A percentile compares a stretch with the other conserved stretches of the same genome.
phyloP scores from a whole-genome alignment of 2,797 vertebrate genomes.

The Lacerta viridis region DNA sequence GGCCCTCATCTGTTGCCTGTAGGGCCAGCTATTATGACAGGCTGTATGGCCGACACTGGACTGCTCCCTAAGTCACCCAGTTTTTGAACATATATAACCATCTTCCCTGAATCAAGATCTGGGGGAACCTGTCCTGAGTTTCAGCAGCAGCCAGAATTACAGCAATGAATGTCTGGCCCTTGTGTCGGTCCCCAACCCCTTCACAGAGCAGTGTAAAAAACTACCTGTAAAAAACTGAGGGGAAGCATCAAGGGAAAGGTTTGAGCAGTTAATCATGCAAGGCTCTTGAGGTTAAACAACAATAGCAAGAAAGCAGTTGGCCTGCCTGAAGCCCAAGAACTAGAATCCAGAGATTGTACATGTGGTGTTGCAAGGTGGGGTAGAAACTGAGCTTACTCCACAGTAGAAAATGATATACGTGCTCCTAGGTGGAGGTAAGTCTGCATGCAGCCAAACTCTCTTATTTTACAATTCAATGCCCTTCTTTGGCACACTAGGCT shows the following conservation, averaged over 20 bases:
- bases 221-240: no score
- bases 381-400: background rate
- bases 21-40: no score
- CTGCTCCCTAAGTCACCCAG: no score
- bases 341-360: background rate
- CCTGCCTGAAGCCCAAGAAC: background rate
- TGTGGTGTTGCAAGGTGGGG: background rate
- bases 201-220: background rate
- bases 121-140: background rate
- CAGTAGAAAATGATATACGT: background rate
- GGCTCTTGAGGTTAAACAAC: background rate
- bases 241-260: background rate
- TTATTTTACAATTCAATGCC: background rate
- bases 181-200: background rate
- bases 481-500: background rate
- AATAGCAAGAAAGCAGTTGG: background rate
- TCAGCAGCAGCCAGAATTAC: constrained; percentile 2
- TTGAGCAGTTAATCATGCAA: background rate
- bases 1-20: no score
- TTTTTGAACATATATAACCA: background rate
- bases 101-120: background rate
- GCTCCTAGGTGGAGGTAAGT: background rate
- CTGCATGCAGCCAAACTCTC: background rate
- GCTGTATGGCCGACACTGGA: no score
- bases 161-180: background rate